Percentiles rank a stretch among this genome's conserved stretches.
phyloP scores from a whole-genome alignment of 2,888 invertebrate species.

The Epirrhoe alternata region DNA sequence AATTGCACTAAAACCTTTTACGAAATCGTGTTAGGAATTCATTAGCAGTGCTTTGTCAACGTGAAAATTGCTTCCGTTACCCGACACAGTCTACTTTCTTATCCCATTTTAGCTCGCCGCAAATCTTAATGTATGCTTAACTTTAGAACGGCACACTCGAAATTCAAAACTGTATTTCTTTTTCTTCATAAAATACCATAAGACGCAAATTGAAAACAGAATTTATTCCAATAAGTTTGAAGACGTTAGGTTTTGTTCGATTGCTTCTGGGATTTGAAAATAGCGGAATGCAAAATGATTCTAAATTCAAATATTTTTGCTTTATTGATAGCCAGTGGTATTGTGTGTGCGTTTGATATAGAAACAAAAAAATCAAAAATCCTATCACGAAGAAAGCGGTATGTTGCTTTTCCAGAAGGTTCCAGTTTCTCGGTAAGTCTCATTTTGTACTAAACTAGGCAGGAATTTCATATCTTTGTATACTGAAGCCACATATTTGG shows the following conservation, averaged over 20 bases:
- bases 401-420: constrained; percentile 89
- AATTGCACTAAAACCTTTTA: constrained; percentile 29
- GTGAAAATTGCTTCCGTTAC: constrained; percentile 49
- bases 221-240: constrained; percentile 10
- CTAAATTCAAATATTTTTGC: constrained; percentile 28
- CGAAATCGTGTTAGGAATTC: constrained; percentile 39
- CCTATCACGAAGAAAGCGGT: constrained; percentile 86
- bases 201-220: constrained; percentile 35
- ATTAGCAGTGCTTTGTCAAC: constrained; percentile 42
- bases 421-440: constrained; percentile 88
- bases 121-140: constrained; percentile 41
- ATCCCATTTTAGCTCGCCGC: constrained; percentile 37
- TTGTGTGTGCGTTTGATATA: constrained; percentile 41
- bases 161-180: constrained; percentile 31
- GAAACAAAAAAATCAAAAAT: constrained; percentile 53
- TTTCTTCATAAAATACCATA: constrained; percentile 5
- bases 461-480: constrained; percentile 30
- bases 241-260: neutral
- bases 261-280: neutral
- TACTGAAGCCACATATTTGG: constrained; percentile 23
- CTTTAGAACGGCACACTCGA: constrained; percentile 38
- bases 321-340: constrained; percentile 37
- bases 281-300: constrained; percentile 32
- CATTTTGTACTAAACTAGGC: constrained; percentile 32
- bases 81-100: constrained; percentile 45